Base-by-base conservation (phyloP, 2,797 vertebrate species). In the Mico argentatus region DNA sequence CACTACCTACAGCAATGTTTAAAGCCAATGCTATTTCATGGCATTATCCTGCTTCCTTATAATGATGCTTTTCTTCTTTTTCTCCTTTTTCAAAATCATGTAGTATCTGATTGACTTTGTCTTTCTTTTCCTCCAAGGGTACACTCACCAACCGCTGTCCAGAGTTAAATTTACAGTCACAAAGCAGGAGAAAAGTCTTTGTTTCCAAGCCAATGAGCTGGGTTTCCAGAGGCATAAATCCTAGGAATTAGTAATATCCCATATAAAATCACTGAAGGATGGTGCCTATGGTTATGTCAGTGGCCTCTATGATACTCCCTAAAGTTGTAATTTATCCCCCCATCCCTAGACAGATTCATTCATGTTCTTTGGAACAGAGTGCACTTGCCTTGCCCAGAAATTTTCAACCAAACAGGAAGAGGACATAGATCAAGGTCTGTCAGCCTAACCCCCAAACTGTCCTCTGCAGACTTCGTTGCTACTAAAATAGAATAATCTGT, bases 141-240 rank as follows among this genome's bases (percentile, higher is more conserved):
- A 80, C 20, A 36, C 44, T 96, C 50, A 75, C 87, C 80, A 87
- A 11, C n/a, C 55, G 36, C 67, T 92, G 26, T 88, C 59, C 67
- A 83, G 70, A 92, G 39, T 64, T 93, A 67, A 96, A 96, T 95
- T 93, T 90, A 95, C 83, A 90, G 39, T 41, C 30, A 75, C 44
- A 92, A 77, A 64, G 33, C 7, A 77, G 19, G 30, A 70, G 84
- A 70, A 61, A 96, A 70, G 0, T 75, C 70, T 88, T 89, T 79
- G n/a, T 88, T 95, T 97, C 48, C 17, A 83, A 90, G 73, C 55
- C 76, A 77, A 13, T 94, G 59, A 48, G 22, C 52, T 96, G 14
- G n/a, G 27, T 95, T 96, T 95, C 39, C n/a, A 55, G 79, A 90
- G 73, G 70, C 55, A 96, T 95, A 92, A 92, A 90, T 94, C 84